phyloP scores from a whole-genome alignment of 2,888 invertebrate genomes.

The Heliconius cydno region DNA sequence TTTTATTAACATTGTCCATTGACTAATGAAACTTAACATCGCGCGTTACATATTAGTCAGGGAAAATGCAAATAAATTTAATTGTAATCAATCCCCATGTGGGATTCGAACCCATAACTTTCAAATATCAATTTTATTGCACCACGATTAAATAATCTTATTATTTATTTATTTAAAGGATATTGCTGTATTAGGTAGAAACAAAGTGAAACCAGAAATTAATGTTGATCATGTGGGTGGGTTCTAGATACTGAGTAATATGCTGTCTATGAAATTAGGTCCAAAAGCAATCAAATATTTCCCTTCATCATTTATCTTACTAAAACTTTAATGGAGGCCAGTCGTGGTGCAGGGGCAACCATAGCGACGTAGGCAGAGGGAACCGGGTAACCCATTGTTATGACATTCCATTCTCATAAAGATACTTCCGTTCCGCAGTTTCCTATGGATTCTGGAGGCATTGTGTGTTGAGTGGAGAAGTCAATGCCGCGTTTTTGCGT shows the following conservation, averaged over 20 bases:
- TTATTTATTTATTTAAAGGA: not conserved
- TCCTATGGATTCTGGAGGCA: too few species aligned
- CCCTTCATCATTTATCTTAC: not conserved
- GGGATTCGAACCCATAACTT: not conserved
- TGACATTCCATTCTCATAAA: too few species aligned
- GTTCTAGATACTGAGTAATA: not conserved
- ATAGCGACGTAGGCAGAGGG: too few species aligned
- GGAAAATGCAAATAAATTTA: too few species aligned
- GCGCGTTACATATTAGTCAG: too few species aligned
- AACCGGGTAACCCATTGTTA: too few species aligned
- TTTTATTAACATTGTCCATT: not conserved
- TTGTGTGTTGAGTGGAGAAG: too few species aligned
- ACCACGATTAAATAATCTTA: not conserved
- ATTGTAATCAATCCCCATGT: not conserved
- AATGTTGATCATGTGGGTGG: constrained; percentile 36
- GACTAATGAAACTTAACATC: not conserved
- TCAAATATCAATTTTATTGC: not conserved
- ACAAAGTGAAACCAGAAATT: constrained; percentile 20
- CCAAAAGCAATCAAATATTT: not conserved
- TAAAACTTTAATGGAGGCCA: too few species aligned
- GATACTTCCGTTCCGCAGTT: too few species aligned
- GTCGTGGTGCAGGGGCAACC: too few species aligned
- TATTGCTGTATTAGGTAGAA: constrained; percentile 3
- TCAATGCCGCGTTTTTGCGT: too few species aligned
- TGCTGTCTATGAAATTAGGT: not conserved